Evolutionary conservation across 2,113 vertebrate genomes (phyloP).

Genomic region (Micromys minutus): DNA sequence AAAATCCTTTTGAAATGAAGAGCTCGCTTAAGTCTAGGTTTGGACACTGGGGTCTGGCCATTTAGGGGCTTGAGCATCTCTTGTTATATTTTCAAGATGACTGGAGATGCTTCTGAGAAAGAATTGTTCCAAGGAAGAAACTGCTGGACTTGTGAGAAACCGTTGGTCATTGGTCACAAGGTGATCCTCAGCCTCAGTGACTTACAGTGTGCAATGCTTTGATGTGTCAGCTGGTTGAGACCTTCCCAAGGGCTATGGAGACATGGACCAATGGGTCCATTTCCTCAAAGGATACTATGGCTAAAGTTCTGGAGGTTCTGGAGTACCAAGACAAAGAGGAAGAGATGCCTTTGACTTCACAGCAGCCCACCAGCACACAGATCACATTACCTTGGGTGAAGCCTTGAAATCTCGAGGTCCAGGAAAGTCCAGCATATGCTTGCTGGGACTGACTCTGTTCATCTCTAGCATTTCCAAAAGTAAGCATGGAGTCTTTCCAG

Average conservation of each 20-base stretch:
- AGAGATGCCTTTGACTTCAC: neutral
- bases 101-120: neutral
- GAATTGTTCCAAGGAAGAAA: neutral
- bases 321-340: neutral
- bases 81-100: neutral
- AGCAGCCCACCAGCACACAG: accelerated
- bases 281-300: neutral
- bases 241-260: neutral
- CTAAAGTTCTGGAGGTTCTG: neutral
- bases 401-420: neutral
- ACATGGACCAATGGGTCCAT: neutral
- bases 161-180: neutral
- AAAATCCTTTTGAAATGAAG: neutral
- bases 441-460: neutral
- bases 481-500: neutral
- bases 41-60: neutral
- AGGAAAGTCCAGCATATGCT: neutral
- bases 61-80: neutral
- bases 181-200: neutral
- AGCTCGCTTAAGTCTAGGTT: neutral
- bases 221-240: neutral
- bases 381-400: neutral
- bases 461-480: neutral
- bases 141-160: neutral
- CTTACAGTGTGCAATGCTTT: neutral